phyloP scores from a whole-genome alignment of 2,888 invertebrate genomes.

The Ernsta delagoae region DNA sequence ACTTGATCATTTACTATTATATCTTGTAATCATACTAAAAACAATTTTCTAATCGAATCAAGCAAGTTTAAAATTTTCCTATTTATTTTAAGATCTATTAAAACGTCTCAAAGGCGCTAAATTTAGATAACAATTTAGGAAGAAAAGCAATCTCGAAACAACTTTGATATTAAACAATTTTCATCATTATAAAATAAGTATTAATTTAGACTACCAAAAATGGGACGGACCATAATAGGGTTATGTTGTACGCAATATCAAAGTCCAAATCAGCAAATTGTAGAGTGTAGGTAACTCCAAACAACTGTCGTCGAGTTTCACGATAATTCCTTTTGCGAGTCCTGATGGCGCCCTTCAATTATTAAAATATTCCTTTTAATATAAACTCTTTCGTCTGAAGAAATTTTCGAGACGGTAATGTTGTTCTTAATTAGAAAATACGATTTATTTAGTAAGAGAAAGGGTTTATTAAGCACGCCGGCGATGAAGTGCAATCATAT shows the following conservation, averaged over 20 bases:
- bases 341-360: slow-evolving; percentile 56
- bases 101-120: background rate
- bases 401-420: slow-evolving; percentile 58
- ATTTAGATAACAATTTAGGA: background rate
- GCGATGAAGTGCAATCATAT: slow-evolving; percentile 40
- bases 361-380: slow-evolving; percentile 64
- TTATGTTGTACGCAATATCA: slow-evolving; percentile 20
- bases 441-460: slow-evolving; percentile 54
- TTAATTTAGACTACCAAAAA: slow-evolving; percentile 53
- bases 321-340: slow-evolving; percentile 46
- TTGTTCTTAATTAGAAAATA: slow-evolving; percentile 64
- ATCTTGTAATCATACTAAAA: background rate
- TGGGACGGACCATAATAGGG: slow-evolving; percentile 39
- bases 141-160: slow-evolving; percentile 22
- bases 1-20: too few relatives aligned
- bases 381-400: slow-evolving; percentile 52
- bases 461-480: slow-evolving; percentile 52
- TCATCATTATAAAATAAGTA: slow-evolving; percentile 56
- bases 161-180: slow-evolving; percentile 17
- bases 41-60: background rate
- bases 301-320: slow-evolving; percentile 53
- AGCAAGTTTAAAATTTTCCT: background rate
- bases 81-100: background rate
- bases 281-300: slow-evolving; percentile 58
- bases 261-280: slow-evolving; percentile 47